Conservation (phyloP, 2,797 vertebrate species). For the Rhadinocentrus ornatus region DNA sequence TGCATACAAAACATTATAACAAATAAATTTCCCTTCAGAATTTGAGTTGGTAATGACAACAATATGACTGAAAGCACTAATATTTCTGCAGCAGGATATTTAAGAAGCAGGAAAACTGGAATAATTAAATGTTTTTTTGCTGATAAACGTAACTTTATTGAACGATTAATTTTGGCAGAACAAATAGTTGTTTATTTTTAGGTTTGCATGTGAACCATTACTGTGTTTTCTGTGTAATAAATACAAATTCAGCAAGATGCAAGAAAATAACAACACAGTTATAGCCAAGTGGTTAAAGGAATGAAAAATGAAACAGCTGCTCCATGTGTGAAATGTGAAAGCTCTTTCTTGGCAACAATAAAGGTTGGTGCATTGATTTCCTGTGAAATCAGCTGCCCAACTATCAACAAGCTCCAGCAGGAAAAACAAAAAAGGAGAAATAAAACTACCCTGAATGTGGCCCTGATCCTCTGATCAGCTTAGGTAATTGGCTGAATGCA, state of each 20-base stretch:
- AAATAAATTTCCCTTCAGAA: constrained; percentile 4
- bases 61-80: background rate
- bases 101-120: background rate
- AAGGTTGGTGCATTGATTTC: constrained; percentile 14
- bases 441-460: constrained; percentile 5
- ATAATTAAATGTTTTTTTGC: background rate
- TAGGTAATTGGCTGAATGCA: constrained; percentile 36
- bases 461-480: constrained; percentile 22
- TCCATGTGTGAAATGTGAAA: constrained; percentile 1
- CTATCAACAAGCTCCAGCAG: constrained; percentile 9
- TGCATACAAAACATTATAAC: constrained; percentile 11
- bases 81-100: background rate
- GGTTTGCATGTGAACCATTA: background rate
- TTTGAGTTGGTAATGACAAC: background rate
- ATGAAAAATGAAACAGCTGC: background rate
- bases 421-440: constrained; percentile 17
- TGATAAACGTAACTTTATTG: background rate
- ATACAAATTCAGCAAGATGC: background rate
- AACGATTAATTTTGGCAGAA: background rate
- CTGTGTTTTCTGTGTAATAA: background rate
- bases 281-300: background rate
- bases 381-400: background rate
- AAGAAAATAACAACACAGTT: background rate
- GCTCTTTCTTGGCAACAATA: background rate
- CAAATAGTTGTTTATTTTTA: background rate